phyloP scores from a whole-genome alignment of 2,797 vertebrate species.

The Pristis pectinata region DNA sequence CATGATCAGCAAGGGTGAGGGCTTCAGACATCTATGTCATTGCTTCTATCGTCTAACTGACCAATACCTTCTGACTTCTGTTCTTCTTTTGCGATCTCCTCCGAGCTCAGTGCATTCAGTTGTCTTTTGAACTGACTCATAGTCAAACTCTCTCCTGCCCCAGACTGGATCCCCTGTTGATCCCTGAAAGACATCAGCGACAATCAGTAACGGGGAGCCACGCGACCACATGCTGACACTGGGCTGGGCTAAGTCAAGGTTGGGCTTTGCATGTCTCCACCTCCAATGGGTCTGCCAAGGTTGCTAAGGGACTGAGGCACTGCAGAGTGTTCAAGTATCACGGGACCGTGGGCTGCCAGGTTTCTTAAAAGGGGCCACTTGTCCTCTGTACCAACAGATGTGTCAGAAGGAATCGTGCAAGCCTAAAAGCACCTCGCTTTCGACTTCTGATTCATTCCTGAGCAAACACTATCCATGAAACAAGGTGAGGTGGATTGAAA shows the following conservation, averaged over 20 bases:
- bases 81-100: no score
- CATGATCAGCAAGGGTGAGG: background rate
- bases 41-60: background rate
- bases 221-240: background rate
- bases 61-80: background rate
- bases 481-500: no score
- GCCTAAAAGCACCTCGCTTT: background rate
- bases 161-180: background rate
- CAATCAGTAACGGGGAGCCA: background rate
- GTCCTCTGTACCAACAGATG: background rate
- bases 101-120: background rate
- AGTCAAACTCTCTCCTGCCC: no score
- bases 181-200: background rate
- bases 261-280: background rate
- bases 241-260: background rate
- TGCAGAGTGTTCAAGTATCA: background rate
- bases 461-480: background rate
- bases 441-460: background rate
- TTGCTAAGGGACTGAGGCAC: background rate
- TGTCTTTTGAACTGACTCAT: background rate
- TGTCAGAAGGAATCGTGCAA: background rate
- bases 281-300: background rate
- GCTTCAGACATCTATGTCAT: background rate
- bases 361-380: background rate
- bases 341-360: no score